Evolutionary conservation across 23 tunicate genomes (phyloP).

Genomic region (Styela plicata): DNA sequence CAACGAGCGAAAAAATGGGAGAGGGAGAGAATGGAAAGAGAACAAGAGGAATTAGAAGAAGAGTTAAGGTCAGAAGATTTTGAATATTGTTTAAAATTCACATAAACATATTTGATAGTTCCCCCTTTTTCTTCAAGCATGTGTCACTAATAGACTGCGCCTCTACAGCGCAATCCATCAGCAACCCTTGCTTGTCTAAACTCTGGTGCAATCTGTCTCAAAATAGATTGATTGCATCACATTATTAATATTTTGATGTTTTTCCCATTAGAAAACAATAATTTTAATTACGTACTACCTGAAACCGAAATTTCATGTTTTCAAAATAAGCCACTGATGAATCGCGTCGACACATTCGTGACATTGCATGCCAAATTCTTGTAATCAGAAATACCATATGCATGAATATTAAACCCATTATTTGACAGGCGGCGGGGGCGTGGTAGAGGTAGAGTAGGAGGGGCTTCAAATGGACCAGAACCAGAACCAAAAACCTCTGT

Average conservation of each 20-base stretch:
- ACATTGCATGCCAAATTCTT: not conserved
- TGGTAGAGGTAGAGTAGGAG: conserved; percentile 30
- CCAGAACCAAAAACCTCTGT: conserved; percentile 34
- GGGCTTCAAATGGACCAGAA: conserved; percentile 1
- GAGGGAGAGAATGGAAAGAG: conserved; percentile 70
- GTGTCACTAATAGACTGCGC: no score
- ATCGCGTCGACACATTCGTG: no score
- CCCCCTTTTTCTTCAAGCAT: not conserved
- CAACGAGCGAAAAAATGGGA: conserved; percentile 82
- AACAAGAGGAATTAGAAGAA: conserved; percentile 74
- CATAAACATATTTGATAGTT: not conserved
- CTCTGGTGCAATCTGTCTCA: no score
- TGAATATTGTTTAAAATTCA: not conserved
- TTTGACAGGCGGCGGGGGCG: conserved; percentile 72
- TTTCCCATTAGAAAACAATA: no score
- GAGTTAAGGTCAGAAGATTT: conserved; percentile 53
- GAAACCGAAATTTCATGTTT: no score
- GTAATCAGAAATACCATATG: not conserved
- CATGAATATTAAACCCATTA: not conserved
- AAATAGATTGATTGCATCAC: no score
- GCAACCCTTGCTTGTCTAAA: no score
- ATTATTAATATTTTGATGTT: no score
- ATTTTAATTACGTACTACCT: no score
- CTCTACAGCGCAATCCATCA: no score
- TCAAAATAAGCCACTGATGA: no score